Evolutionary conservation across 2,797 vertebrate genomes (phyloP).

Genomic region (Spondyliosoma cantharus): DNA sequence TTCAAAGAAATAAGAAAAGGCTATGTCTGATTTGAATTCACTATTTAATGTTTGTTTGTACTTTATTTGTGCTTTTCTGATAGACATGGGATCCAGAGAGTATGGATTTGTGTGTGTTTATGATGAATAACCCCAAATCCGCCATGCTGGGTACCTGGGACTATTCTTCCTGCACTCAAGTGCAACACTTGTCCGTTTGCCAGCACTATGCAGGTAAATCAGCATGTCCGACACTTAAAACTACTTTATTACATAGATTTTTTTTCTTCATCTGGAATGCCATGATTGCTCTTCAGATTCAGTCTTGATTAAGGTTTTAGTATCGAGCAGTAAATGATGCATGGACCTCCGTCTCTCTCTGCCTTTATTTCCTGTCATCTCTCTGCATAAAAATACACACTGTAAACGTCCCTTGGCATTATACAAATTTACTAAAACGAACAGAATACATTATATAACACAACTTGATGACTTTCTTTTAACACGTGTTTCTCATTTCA

Average conservation of each 20-base stretch:
- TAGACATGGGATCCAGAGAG: conserved; percentile 84
- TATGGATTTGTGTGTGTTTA: conserved; percentile 86
- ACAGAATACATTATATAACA: no score
- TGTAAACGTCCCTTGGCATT: no score
- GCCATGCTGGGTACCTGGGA: conserved; percentile 93
- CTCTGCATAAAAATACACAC: not conserved
- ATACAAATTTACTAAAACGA: no score
- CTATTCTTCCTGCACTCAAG: conserved; percentile 86
- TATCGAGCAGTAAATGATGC: not conserved
- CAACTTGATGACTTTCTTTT: not conserved
- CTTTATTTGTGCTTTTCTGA: conserved; percentile 25
- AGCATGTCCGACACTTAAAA: not conserved
- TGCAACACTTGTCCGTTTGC: conserved; percentile 86
- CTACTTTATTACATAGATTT: conserved; percentile 1
- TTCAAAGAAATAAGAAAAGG: not conserved
- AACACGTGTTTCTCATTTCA: conserved; percentile 51
- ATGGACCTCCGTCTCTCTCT: not conserved
- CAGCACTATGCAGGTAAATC: conserved; percentile 88
- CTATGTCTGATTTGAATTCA: not conserved
- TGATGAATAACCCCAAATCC: conserved; percentile 88
- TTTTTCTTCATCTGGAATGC: not conserved
- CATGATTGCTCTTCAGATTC: not conserved
- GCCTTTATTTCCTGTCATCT: not conserved
- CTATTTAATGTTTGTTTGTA: not conserved
- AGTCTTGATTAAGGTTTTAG: not conserved